phyloP scores from a whole-genome alignment of 2,888 invertebrate genomes.

The Heliconius hortense region DNA sequence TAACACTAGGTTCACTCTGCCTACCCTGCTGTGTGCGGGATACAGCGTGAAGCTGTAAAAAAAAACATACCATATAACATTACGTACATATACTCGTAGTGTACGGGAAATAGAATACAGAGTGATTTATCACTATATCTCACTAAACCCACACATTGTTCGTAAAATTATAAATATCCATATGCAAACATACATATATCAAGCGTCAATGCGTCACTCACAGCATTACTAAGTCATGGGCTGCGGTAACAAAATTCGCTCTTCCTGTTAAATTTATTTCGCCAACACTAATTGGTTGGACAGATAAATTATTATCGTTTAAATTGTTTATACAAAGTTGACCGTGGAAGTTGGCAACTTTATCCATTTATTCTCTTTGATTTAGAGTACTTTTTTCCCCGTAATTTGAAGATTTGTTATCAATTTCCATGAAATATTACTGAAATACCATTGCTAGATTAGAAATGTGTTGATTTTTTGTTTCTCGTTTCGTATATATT shows the following conservation, averaged over 20 bases:
- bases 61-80: too few species aligned
- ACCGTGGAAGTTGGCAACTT: slow-evolving; percentile 51
- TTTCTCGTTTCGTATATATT: neutral
- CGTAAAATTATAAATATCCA: neutral
- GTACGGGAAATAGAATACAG: too few species aligned
- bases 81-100: too few species aligned
- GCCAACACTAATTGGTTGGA: slow-evolving; percentile 58
- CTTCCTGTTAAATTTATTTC: slow-evolving; percentile 56
- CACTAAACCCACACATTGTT: neutral
- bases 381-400: slow-evolving; percentile 20
- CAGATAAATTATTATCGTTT: slow-evolving; percentile 62
- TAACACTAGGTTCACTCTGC: too few species aligned
- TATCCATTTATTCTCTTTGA: slow-evolving; percentile 31
- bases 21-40: too few species aligned
- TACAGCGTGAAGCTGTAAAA: too few species aligned
- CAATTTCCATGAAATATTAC: slow-evolving; percentile 17
- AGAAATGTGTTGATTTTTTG: neutral
- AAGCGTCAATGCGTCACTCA: slow-evolving; percentile 30
- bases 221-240: slow-evolving; percentile 37
- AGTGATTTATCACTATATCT: neutral
- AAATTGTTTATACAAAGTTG: slow-evolving; percentile 59
- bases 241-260: slow-evolving; percentile 45
- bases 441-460: neutral
- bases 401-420: slow-evolving; percentile 24
- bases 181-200: neutral